Percentiles rank a stretch among this genome's conserved stretches.
Conservation (phyloP, 2,797 vertebrate genomes). For the Neosilurus mollespiculum region DNA sequence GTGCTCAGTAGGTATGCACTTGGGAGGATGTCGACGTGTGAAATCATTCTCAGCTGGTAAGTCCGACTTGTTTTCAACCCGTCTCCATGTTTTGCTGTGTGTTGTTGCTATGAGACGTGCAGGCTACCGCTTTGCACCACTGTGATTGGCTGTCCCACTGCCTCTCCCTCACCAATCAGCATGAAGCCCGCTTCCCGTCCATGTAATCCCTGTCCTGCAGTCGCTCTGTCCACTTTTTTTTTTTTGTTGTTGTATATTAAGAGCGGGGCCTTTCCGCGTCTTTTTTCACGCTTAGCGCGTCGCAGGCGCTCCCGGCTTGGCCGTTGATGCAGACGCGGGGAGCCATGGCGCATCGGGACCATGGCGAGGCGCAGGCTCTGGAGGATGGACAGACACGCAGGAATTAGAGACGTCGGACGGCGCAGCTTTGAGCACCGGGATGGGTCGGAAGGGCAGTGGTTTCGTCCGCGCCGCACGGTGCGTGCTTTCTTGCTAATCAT, state of each 20-base stretch:
- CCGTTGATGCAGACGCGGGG: slow-evolving; percentile 29
- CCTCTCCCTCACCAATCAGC: slow-evolving; percentile 27
- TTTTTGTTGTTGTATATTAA: neutral
- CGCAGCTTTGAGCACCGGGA: neutral
- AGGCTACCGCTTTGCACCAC: slow-evolving; percentile 9
- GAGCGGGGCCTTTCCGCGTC: slow-evolving; percentile 1
- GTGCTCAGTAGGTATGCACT: too few relatives aligned
- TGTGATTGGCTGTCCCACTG: slow-evolving; percentile 32
- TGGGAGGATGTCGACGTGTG: too few relatives aligned
- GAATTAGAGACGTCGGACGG: slow-evolving; percentile 1
- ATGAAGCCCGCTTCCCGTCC: slow-evolving; percentile 20
- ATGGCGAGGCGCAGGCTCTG: slow-evolving; percentile 25
- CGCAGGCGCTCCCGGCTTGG: slow-evolving; percentile 27
- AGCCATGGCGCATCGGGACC: slow-evolving; percentile 56
- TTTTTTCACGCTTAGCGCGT: slow-evolving; percentile 9
- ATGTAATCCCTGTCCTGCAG: slow-evolving; percentile 1
- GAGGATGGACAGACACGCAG: slow-evolving; percentile 31
- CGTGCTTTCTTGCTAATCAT: neutral
- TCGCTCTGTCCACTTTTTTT: neutral
- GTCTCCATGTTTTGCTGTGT: neutral
- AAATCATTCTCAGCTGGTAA: too few relatives aligned
- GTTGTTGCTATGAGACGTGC: slow-evolving; percentile 41
- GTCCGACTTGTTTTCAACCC: neutral
- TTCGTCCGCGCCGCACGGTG: slow-evolving; percentile 13
- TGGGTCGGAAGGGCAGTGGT: slow-evolving; percentile 19